phyloP scores from a whole-genome alignment of 35 echinoderm and acorn worm species.

The Holothuria glaberrima region DNA sequence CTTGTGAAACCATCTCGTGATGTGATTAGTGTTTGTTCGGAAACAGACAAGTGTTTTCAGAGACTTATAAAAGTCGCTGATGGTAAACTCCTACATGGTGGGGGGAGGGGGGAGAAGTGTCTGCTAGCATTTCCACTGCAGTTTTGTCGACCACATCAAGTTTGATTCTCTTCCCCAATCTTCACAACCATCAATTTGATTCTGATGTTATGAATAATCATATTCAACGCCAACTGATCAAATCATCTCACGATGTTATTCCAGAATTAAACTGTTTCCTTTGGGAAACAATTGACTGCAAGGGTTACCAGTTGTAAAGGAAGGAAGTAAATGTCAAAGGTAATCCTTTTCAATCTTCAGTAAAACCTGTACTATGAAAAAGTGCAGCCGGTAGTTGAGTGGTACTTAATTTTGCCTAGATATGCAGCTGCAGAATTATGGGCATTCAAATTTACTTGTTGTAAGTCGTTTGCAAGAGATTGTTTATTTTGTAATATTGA shows the following conservation, averaged over 20 bases:
- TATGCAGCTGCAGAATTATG: no score
- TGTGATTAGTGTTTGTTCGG: background rate
- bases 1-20: no score
- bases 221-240: background rate
- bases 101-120: no score
- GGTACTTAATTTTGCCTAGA: no score
- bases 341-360: constrained; percentile 47
- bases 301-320: background rate
- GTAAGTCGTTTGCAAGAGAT: no score
- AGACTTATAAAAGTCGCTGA: background rate
- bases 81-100: constrained; percentile 13
- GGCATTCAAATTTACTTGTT: no score
- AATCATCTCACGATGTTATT: constrained; percentile 7
- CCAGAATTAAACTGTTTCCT: constrained; percentile 46
- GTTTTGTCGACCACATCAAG: background rate
- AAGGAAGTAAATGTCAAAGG: constrained; percentile 33
- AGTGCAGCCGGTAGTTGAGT: no score
- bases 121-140: background rate
- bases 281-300: background rate
- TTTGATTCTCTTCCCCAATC: background rate
- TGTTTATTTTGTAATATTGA: no score
- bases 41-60: constrained; percentile 47
- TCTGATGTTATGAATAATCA: constrained; percentile 19
- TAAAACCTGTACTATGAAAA: background rate
- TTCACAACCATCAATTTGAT: constrained; percentile 33